Conservation (phyloP, 2,113 vertebrate genomes). For the Thunnus maccoyii region DNA sequence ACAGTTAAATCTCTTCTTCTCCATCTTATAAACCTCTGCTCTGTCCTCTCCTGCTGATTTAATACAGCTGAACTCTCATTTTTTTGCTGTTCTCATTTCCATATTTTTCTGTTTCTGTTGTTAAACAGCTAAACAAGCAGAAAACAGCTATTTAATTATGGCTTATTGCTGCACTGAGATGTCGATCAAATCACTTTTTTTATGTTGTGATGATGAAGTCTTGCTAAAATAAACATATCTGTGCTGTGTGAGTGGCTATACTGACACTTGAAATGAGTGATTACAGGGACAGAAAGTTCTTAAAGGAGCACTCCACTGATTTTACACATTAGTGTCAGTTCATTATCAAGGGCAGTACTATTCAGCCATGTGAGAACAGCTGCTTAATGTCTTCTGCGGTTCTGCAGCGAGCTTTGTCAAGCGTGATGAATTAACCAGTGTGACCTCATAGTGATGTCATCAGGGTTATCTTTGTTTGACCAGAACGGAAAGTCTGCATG, state of each 20-base stretch:
- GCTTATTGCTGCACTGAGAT: conserved; percentile 23
- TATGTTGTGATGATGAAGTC: not conserved
- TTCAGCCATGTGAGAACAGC: not conserved
- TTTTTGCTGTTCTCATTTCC: conserved; percentile 15
- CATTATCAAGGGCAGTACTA: too few relatives aligned
- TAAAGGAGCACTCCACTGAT: not conserved
- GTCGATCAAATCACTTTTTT: conserved; percentile 37
- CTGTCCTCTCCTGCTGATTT: conserved; percentile 10
- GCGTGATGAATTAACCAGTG: too few relatives aligned
- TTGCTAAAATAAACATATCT: conserved; percentile 37
- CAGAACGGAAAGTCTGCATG: not conserved
- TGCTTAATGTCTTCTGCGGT: too few relatives aligned
- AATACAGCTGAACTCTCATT: conserved; percentile 19
- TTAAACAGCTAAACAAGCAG: conserved; percentile 45
- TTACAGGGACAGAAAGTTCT: not conserved
- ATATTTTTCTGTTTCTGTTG: conserved; percentile 34
- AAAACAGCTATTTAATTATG: conserved; percentile 49
- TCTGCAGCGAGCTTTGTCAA: too few relatives aligned
- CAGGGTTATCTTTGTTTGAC: not conserved
- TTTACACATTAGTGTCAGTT: not conserved
- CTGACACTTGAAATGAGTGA: conserved; percentile 28
- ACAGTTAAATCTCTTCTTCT: not conserved
- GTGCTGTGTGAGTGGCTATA: conserved; percentile 20
- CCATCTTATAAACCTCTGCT: not conserved
- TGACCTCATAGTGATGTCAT: too few relatives aligned